These are phyloP conservation scores for Stratiomys singularior DNA, from an alignment of 2,888 invertebrate genomes.

Conservation along the genomic window DNA sequence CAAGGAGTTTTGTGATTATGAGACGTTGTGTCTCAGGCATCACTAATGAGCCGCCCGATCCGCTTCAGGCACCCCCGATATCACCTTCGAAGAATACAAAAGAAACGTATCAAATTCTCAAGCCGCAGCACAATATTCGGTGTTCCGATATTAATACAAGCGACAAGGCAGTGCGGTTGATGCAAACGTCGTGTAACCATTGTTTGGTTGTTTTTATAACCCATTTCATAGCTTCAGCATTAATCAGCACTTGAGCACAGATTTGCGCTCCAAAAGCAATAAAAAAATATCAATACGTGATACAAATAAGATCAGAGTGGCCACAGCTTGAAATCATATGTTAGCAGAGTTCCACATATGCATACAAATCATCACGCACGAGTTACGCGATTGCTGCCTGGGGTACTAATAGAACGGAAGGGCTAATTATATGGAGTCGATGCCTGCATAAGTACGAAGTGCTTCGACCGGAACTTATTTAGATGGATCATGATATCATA, in stretches of 20 bases:
- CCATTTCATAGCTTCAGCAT: constrained; percentile 11
- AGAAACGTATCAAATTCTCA: constrained; percentile 34
- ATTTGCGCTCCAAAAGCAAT: background rate
- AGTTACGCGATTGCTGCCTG: background rate
- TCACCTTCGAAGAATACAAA: background rate
- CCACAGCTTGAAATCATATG: background rate
- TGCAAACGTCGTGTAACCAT: background rate
- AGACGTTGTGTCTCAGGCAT: constrained; percentile 32
- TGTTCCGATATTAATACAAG: background rate
- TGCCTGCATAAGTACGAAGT: background rate
- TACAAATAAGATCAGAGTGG: constrained; percentile 18
- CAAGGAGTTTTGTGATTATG: constrained; percentile 1
- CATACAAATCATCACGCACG: background rate
- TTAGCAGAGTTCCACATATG: too few species aligned
- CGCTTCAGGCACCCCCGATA: too few species aligned
- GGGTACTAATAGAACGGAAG: background rate
- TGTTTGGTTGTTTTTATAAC: background rate
- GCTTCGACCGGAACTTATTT: background rate
- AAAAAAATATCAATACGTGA: constrained; percentile 25
- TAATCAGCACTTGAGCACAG: constrained; percentile 30
- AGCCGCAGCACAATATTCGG: constrained; percentile 17
- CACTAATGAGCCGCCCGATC: constrained; percentile 23
- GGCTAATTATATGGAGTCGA: background rate
- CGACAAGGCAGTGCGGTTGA: constrained; percentile 11
- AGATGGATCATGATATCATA: too few species aligned